Evolutionary conservation across 1,140 invertebrate species (phyloP).

Genomic region (Rhysida immarginata): DNA sequence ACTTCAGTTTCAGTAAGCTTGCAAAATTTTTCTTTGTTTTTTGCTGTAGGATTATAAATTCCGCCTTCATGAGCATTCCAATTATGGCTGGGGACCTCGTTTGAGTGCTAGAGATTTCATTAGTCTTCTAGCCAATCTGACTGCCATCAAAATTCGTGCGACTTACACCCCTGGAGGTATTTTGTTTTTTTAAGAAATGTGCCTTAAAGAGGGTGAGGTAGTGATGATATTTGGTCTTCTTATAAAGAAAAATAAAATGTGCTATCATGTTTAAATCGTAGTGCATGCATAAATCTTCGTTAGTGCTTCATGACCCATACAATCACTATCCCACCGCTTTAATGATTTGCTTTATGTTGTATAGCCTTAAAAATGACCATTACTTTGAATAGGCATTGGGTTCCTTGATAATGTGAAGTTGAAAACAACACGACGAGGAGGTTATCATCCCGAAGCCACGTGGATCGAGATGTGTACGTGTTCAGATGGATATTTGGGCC

Average conservation of each 20-base stretch:
- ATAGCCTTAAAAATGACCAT: no score
- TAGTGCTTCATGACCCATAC: not conserved
- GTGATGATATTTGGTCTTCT: no score
- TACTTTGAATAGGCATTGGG: conserved; percentile 46
- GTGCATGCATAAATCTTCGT: no score
- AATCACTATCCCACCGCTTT: no score
- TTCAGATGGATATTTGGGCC: conserved; percentile 72
- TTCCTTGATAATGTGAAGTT: conserved; percentile 75
- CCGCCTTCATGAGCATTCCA: conserved; percentile 72
- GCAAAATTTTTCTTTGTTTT: not conserved
- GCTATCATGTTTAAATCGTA: not conserved
- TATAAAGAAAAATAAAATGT: not conserved
- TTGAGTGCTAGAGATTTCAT: conserved; percentile 74
- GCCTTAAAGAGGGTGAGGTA: no score
- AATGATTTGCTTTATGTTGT: no score
- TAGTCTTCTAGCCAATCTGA: conserved; percentile 78
- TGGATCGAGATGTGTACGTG: conserved; percentile 94
- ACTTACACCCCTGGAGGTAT: conserved; percentile 65
- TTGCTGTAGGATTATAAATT: conserved; percentile 50
- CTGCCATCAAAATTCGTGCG: conserved; percentile 81
- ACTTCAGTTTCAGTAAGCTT: no score
- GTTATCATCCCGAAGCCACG: conserved; percentile 57
- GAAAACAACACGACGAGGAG: conserved; percentile 65
- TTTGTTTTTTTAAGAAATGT: no score
- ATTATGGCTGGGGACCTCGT: conserved; percentile 82